Percentiles rank a stretch among this genome's conserved stretches.
Evolutionary conservation across 2,113 vertebrate genomes (phyloP).

Genomic region (Perccottus glenii): DNA sequence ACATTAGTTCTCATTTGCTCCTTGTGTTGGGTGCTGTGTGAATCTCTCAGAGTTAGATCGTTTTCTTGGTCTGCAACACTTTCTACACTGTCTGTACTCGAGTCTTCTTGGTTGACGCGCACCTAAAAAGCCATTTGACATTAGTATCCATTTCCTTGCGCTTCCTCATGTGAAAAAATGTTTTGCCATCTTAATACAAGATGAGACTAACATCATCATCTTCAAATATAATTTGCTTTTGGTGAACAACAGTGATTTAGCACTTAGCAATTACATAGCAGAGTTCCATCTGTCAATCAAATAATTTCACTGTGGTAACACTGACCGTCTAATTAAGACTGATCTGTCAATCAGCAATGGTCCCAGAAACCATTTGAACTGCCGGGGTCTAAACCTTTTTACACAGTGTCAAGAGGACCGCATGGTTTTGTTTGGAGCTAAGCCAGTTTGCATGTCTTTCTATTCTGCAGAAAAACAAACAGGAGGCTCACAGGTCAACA

Average conservation of each 20-base stretch:
- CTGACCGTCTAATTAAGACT: constrained; percentile 52
- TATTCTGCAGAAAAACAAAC: constrained; percentile 55
- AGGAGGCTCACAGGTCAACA: constrained; percentile 48
- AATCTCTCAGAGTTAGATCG: constrained; percentile 72
- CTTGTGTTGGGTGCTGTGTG: constrained; percentile 85
- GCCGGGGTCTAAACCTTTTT: constrained; percentile 24
- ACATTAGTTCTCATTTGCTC: constrained; percentile 98
- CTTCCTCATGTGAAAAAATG: too few relatives aligned
- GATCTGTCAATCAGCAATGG: constrained; percentile 60
- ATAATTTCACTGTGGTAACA: constrained; percentile 42
- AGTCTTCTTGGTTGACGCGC: constrained; percentile 94
- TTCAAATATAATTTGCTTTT: background rate
- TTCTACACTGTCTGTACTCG: constrained; percentile 78
- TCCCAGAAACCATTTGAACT: constrained; percentile 58
- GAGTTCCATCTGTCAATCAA: constrained; percentile 67
- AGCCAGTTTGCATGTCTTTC: constrained; percentile 56
- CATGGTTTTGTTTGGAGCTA: constrained; percentile 47
- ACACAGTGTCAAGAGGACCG: constrained; percentile 29
- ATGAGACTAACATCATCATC: constrained; percentile 14
- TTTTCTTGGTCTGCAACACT: constrained; percentile 80
- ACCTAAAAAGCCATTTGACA: constrained; percentile 76
- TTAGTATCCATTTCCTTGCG: too few relatives aligned
- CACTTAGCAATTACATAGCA: constrained; percentile 50
- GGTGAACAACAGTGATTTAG: constrained; percentile 43
- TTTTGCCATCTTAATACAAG: background rate